Percentiles rank a stretch among this genome's conserved stretches.
phyloP scores from a whole-genome alignment of 2,113 vertebrate species.

The Hymenochirus boettgeri region DNA sequence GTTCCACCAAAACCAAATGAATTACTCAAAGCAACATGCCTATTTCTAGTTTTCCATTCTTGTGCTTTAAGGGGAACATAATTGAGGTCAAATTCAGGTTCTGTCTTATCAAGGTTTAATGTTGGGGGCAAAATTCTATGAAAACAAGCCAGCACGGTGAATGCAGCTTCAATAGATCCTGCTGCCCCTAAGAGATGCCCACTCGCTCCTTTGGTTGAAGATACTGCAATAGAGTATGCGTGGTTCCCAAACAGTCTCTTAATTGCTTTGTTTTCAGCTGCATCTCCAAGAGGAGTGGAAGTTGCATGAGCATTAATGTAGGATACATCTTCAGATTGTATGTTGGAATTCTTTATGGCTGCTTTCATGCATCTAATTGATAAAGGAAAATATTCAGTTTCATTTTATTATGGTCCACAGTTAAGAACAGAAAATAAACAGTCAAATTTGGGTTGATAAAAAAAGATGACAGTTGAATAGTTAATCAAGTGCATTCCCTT shows the following conservation, averaged over 20 bases:
- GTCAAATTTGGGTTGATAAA: not conserved
- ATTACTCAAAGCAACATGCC: slow-evolving; percentile 81
- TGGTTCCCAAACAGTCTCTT: slow-evolving; percentile 79
- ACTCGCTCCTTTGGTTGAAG: slow-evolving; percentile 93
- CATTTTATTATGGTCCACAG: not conserved
- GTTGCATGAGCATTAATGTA: slow-evolving; percentile 95
- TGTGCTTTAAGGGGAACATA: slow-evolving; percentile 82
- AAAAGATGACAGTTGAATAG: too few species aligned
- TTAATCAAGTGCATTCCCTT: too few species aligned
- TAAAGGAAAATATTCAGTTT: slow-evolving; percentile 1
- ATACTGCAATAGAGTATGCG: slow-evolving; percentile 66
- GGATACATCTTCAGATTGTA: slow-evolving; percentile 71
- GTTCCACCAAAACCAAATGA: slow-evolving; percentile 97
- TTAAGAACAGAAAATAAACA: too few species aligned
- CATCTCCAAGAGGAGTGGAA: slow-evolving; percentile 88
- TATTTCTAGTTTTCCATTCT: slow-evolving; percentile 67
- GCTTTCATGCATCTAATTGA: slow-evolving; percentile 84
- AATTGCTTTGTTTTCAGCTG: slow-evolving; percentile 88
- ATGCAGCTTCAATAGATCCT: slow-evolving; percentile 84
- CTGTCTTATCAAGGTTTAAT: slow-evolving; percentile 82
- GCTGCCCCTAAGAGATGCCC: slow-evolving; percentile 91
- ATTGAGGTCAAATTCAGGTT: slow-evolving; percentile 85
- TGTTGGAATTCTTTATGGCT: slow-evolving; percentile 74
- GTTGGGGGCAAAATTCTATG: slow-evolving; percentile 83
- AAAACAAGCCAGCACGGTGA: slow-evolving; percentile 85